Percentiles rank a stretch among this genome's conserved stretches.
These are phyloP conservation scores for Drosophila insularis DNA, from an alignment of 1,140 invertebrate species.

Conservation along the genomic window DNA sequence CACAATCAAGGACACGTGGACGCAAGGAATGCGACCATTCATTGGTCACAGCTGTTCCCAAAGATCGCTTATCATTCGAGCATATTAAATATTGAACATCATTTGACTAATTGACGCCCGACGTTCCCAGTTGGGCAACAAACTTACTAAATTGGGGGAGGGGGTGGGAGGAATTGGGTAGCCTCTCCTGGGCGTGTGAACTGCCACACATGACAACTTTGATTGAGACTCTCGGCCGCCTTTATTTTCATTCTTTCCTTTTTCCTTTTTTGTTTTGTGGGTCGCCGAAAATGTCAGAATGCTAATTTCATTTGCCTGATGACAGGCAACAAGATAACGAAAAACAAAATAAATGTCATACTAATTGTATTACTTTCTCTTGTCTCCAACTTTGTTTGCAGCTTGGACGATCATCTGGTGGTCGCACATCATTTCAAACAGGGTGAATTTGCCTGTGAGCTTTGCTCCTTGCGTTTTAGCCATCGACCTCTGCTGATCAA, in stretches of 20 bases:
- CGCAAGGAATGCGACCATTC: conserved; percentile 36
- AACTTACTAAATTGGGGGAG: conserved; percentile 30
- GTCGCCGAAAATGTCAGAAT: conserved; percentile 39
- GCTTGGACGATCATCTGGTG: conserved; percentile 92
- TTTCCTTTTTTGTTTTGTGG: not conserved
- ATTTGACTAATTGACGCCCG: conserved; percentile 81
- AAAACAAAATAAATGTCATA: not conserved
- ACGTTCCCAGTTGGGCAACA: conserved; percentile 43
- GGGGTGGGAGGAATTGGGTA: not conserved
- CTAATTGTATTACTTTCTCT: conserved; percentile 11
- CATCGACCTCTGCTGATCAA: conserved; percentile 91
- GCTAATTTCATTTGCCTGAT: conserved; percentile 72
- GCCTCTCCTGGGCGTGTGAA: conserved; percentile 60
- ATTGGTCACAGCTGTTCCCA: conserved; percentile 66
- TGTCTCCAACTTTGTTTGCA: conserved; percentile 83
- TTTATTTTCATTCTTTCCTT: not conserved
- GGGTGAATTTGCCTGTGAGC: conserved; percentile 92
- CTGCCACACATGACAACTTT: conserved; percentile 66
- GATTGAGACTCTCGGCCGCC: conserved; percentile 48
- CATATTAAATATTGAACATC: conserved; percentile 83
- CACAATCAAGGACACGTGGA: conserved; percentile 66
- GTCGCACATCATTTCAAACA: conserved; percentile 89
- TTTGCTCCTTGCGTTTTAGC: conserved; percentile 91
- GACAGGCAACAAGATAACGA: conserved; percentile 54
- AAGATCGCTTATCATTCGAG: conserved; percentile 68